These are phyloP conservation scores for Subacronicta megacephala DNA, from an alignment of 2,888 invertebrate species.

Conservation along the genomic window DNA sequence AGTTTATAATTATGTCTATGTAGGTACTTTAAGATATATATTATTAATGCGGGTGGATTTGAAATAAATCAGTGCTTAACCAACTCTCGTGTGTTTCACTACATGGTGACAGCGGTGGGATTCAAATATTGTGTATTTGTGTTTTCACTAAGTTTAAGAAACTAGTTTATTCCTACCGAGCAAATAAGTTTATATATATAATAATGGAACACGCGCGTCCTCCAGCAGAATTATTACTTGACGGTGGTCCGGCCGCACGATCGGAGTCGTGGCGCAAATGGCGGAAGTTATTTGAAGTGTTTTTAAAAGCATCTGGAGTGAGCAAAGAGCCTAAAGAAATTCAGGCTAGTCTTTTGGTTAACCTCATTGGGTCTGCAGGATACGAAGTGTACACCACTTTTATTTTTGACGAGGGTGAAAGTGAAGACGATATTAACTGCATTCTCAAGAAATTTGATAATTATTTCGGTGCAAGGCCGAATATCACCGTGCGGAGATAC, in stretches of 20 bases:
- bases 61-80: no score
- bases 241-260: not conserved
- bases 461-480: slow-evolving; percentile 48
- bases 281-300: slow-evolving; percentile 5
- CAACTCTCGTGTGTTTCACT: no score
- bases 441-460: slow-evolving; percentile 42
- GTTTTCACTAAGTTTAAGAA: no score
- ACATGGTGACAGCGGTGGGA: no score
- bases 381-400: slow-evolving; percentile 46
- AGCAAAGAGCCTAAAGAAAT: slow-evolving; percentile 10
- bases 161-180: no score
- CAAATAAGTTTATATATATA: no score
- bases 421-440: slow-evolving; percentile 30
- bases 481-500: slow-evolving; percentile 38
- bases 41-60: no score
- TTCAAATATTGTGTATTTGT: no score
- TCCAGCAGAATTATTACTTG: slow-evolving; percentile 2
- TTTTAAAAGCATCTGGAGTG: slow-evolving; percentile 8
- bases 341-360: slow-evolving; percentile 34
- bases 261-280: not conserved
- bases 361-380: slow-evolving; percentile 48
- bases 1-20: no score
- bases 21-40: no score
- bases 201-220: slow-evolving; percentile 4
- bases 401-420: slow-evolving; percentile 26